Base-by-base conservation (phyloP, 2,797 vertebrate genomes). In the Esox masquinongy region DNA sequence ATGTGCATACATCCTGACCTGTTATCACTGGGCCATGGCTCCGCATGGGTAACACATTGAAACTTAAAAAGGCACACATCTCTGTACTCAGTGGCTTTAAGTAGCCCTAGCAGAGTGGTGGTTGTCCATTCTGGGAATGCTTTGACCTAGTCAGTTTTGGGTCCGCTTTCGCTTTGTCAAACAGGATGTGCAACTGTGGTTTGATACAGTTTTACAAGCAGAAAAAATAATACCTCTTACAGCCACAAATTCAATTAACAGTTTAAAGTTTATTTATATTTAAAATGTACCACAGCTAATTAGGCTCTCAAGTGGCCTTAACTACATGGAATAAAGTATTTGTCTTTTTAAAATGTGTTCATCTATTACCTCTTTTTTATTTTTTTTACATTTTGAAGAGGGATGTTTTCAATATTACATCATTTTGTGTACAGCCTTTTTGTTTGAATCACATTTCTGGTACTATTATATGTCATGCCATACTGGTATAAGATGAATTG, bases 141-240 rank as follows among this genome's bases (percentile, higher is more conserved):
- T 34, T 36, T 19, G 29, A 66, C 34, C 47, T 22, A 64, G 11
- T 24, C 66, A 75, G 53, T 51, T 75, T 83, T 76, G 82, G 80
- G 72, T 79, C 77, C 61, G 77, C 72, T 82, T 79, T 84, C 76
- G 71, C 22, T 74, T 72, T 78, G 53, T 24, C 53, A 75, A 82
- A 81, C 31, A 67, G 80, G 83, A 87, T 78, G 72, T 82, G 39
- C 34, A 74, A 66, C 16, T 74, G 29, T 63, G 17, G 11, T 22
- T 50, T 31, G 71, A 5, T 36, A 16, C 5, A 26, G 16, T 63
- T 53, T 56, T 17, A 31, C 12, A 12, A 70, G 43, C 47, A 79
- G 68, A 61, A 61, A 2, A 0, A 4, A 61, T 22, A n/a, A 59
- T 12, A 61, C 56, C 8, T 59, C 53, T 59, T 9, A 16, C 34